These are phyloP conservation scores for Graphium colonna DNA, from an alignment of 2,888 invertebrate species.

Conservation along the genomic window DNA sequence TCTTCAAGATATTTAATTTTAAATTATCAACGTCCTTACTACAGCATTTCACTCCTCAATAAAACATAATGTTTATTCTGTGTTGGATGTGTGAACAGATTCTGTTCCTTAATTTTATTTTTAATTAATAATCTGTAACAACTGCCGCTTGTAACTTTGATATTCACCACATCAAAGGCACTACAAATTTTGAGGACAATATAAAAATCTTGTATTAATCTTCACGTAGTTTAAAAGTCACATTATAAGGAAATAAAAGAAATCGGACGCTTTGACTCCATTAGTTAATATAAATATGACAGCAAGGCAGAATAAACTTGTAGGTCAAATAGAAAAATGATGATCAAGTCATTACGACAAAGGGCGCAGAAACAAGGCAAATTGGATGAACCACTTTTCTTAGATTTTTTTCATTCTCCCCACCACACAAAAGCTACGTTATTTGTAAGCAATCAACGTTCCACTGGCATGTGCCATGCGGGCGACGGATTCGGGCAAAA, in stretches of 20 bases:
- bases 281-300: too few relatives aligned
- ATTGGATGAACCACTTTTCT: conserved; percentile 17
- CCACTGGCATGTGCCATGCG: conserved; percentile 17
- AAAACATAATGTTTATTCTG: not conserved
- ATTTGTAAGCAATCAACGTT: conserved; percentile 25
- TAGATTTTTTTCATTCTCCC: conserved; percentile 2
- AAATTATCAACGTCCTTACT: conserved; percentile 10
- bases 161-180: too few relatives aligned
- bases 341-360: too few relatives aligned
- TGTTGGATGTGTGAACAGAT: not conserved
- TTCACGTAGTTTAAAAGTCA: too few relatives aligned
- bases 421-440: conserved; percentile 21
- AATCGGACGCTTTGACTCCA: not conserved
- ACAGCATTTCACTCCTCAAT: not conserved
- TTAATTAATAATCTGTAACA: too few relatives aligned
- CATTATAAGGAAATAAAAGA: not conserved
- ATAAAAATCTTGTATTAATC: too few relatives aligned
- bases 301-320: too few relatives aligned
- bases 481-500: conserved; percentile 14
- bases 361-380: not conserved
- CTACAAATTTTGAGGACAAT: too few relatives aligned
- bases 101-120: not conserved
- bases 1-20: conserved; percentile 18
- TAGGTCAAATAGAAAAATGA: too few relatives aligned
- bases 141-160: too few relatives aligned